phyloP scores from a whole-genome alignment of 1,140 invertebrate species.

The Drosophila pandora region DNA sequence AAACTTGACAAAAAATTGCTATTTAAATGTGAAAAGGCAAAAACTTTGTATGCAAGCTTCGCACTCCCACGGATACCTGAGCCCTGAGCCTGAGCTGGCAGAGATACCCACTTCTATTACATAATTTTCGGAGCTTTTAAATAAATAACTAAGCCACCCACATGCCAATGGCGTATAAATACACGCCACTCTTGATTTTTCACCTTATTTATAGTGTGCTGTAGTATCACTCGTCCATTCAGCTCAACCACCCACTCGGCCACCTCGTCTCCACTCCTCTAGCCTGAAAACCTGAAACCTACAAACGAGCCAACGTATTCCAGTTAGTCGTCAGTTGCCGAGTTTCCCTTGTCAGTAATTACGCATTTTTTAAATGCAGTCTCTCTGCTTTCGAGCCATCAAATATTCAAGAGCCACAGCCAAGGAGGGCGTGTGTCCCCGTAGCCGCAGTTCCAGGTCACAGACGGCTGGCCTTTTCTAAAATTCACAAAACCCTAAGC shows the following conservation, averaged over 20 bases:
- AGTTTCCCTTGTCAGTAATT: conserved; percentile 55
- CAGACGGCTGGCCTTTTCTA: conserved; percentile 46
- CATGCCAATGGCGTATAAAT: conserved; percentile 17
- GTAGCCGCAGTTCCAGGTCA: conserved; percentile 9
- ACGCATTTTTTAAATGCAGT: conserved; percentile 55
- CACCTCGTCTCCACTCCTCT: neutral
- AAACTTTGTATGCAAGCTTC: conserved; percentile 1
- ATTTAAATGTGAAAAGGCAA: neutral
- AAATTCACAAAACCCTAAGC: conserved; percentile 47
- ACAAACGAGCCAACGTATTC: neutral
- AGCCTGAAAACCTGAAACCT: neutral
- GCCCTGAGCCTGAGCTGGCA: neutral
- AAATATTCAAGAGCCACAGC: conserved; percentile 40
- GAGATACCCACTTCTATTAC: conserved; percentile 8
- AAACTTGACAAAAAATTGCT: neutral
- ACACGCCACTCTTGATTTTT: conserved; percentile 34
- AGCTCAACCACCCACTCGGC: neutral
- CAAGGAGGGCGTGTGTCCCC: conserved; percentile 22
- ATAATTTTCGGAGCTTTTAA: conserved; percentile 33
- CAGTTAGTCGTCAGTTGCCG: conserved; percentile 31
- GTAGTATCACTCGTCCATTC: conserved; percentile 9
- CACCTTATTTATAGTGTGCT: conserved; percentile 43
- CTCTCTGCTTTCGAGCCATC: conserved; percentile 41
- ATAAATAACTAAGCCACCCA: conserved; percentile 37
- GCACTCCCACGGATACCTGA: neutral